These are phyloP conservation scores for Laticauda laticaudata DNA, from an alignment of 2,113 vertebrate species.

Conservation along the genomic window DNA sequence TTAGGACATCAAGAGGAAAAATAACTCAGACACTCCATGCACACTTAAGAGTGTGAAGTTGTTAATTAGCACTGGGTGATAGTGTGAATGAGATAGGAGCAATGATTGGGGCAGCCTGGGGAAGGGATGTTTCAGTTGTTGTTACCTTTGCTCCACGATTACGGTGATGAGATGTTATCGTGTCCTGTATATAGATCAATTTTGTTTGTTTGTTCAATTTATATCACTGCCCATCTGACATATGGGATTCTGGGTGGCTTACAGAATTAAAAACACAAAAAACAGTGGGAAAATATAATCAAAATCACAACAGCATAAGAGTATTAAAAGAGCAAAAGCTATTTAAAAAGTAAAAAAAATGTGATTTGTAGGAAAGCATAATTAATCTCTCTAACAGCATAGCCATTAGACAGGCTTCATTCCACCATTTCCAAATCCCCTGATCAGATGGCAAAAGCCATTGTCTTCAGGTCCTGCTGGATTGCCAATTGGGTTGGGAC, in stretches of 20 bases:
- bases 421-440: neutral
- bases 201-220: neutral
- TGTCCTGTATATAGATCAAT: neutral
- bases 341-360: neutral
- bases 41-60: neutral
- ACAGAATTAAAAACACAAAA: neutral
- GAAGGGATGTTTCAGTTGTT: neutral
- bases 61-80: neutral
- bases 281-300: neutral
- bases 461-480: neutral
- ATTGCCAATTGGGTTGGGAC: neutral
- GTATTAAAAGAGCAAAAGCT: neutral
- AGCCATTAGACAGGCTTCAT: neutral
- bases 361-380: neutral
- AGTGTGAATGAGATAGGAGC: neutral
- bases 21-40: neutral
- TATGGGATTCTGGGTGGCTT: neutral
- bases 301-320: neutral
- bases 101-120: neutral
- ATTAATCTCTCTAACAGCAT: neutral
- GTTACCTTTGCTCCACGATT: neutral
- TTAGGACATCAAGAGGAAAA: neutral
- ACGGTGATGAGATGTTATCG: neutral
- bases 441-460: neutral
- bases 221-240: neutral